Evolutionary conservation across 2,888 invertebrate species (phyloP).

Genomic region (Stenolophus ochropezus): DNA sequence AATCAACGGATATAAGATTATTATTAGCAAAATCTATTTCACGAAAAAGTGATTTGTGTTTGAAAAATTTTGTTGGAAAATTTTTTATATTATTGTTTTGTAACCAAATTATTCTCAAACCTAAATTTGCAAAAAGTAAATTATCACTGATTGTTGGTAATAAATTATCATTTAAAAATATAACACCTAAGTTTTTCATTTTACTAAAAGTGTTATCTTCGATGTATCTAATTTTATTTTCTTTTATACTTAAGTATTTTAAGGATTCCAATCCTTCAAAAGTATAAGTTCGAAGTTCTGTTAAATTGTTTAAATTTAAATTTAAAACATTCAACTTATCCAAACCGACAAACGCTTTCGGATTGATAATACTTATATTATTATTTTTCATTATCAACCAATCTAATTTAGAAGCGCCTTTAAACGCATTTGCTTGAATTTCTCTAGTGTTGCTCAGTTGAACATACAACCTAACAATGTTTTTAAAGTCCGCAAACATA

Average conservation of each 20-base stretch:
- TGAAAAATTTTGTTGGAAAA: constrained; percentile 12
- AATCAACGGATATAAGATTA: neutral
- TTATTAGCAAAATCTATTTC: constrained; percentile 31
- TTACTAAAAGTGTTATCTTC: constrained; percentile 13
- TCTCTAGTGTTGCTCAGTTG: constrained; percentile 12
- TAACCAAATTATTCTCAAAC: constrained; percentile 30
- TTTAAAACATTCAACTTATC: constrained; percentile 34
- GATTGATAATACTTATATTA: constrained; percentile 6
- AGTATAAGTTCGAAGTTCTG: neutral
- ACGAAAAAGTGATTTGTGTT: neutral
- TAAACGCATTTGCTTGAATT: constrained; percentile 16
- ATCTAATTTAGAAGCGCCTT: neutral
- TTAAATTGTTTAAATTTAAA: constrained; percentile 35
- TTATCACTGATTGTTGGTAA: constrained; percentile 10
- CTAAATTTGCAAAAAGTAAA: neutral
- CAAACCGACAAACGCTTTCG: constrained; percentile 8
- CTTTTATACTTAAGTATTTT: constrained; percentile 41
- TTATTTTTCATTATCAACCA: constrained; percentile 40
- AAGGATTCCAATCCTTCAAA: constrained; percentile 19
- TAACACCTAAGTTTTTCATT: constrained; percentile 21
- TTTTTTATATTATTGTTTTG: constrained; percentile 17
- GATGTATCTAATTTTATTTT: constrained; percentile 7
- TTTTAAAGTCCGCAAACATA: constrained; percentile 13
- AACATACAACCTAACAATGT: constrained; percentile 20
- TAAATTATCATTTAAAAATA: constrained; percentile 46